Base-by-base conservation (phyloP, 2,888 invertebrate species). In the Trichopria drosophilae region DNA sequence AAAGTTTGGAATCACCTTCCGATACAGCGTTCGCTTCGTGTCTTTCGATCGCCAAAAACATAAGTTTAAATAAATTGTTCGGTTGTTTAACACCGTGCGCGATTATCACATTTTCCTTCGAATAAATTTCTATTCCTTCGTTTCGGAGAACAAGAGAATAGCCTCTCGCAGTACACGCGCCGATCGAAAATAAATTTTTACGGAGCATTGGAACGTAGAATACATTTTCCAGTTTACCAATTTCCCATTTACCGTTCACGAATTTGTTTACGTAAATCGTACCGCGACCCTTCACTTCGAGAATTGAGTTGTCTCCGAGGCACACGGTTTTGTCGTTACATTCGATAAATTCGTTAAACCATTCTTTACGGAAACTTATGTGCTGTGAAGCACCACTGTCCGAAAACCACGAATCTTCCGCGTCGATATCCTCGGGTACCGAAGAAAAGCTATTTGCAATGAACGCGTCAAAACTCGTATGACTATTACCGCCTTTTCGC, bases 151-250 rank as follows among this genome's bases (percentile, higher is more conserved):
- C n/a, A 7, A 46, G 18, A 12, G 29, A 23, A 46, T 39, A 47
- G 20, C 12, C 12, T 2, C 34, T 40, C 20, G 32, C 34, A 1
- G 48, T 16, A 28, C 48, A 40, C 4, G 40, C 40, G 32, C 39
- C 47, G 39, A 47, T 34, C 40, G 41, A 35, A 48, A 48, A 41
- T 26, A 40, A 13, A 48, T 48, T 40, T 15, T 31, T 40, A 12
- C 15, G 34, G 2, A 48, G 12, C 16, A 29, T 28, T 34, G 40
- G 34, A 24, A 41, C 41, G 16, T 32, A 48, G 20, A 41, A 28
- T 18, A 48, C 47, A 34, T 48, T 39, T 48, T 48, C 24, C 6
- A 48, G 13, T 34, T 48, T 48, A 2, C 47, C 19, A 15, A 34
- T 35, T 6, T 35, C 20, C 34, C 47, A 48, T 41, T 40, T 9